Base-by-base conservation (phyloP, 2,113 vertebrate species). In the Tachysurus vachellii region DNA sequence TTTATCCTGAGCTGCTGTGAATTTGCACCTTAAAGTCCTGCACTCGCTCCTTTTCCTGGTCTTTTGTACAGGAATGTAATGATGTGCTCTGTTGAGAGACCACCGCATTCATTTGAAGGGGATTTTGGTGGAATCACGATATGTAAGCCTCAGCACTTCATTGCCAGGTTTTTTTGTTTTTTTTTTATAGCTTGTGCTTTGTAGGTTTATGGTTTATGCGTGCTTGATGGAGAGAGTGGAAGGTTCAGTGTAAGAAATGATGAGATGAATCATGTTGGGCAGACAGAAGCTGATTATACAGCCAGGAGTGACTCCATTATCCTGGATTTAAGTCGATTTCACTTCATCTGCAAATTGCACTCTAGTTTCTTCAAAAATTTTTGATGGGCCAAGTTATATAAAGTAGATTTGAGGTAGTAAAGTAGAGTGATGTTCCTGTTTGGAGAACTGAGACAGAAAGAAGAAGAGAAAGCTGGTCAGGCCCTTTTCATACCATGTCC, bases 51-150 rank as follows among this genome's bases (percentile, higher is more conserved):
- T 21, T 50, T 42, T 42, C 54, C 31, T 54, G 59, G 7, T 42
- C 75, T 87, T 80, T 87, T 87, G 56, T 62, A 56, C 28, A 23
- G 19, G 23, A 31, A 50, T 47, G 59, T 73, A 88, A 88, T 86
- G 66, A 36, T 88, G 82, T 86, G 68, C n/a, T 79, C 16, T 28
- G 53, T n/a, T 47, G 56, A 80, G 71, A 86, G 56, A 89, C 87
- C 70, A 59, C 1, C 44, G 28, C 53, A 71, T 36, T 8, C 23
- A 88, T 88, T 82, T 88, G 66, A 90, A 89, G 83, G 77, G 66
- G 66, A 90, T 89, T 89, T 89, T 83, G 61, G 86, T 89, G 79
- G 79, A 71, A 50, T 80, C 36, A 80, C 3, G 31, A 50, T n/a
- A 19, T 73, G 61, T 87, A 56, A 23, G 85, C 54, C 80, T 89